phyloP scores from a whole-genome alignment of 1,140 invertebrate species.

The Schlechtendalia chinensis region DNA sequence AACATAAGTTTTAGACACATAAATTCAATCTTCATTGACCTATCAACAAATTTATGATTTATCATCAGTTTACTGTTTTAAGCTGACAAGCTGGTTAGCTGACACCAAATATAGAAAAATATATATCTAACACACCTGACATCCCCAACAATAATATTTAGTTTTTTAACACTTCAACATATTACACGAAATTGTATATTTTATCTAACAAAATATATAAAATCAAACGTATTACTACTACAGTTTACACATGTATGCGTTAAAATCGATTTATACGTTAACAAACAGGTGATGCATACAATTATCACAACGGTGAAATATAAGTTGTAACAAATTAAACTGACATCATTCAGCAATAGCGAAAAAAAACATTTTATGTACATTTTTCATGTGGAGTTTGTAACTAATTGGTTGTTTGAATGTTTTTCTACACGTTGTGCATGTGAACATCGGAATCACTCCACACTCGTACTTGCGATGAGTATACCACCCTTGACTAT shows the following conservation, averaged over 20 bases:
- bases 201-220: neutral
- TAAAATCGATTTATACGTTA: neutral
- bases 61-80: constrained; percentile 17
- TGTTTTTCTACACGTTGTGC: constrained; percentile 53
- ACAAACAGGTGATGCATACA: neutral
- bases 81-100: constrained; percentile 45
- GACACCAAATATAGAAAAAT: constrained; percentile 26
- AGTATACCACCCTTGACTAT: constrained; percentile 57
- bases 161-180: neutral
- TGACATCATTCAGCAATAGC: neutral
- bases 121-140: constrained; percentile 15
- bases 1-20: constrained; percentile 28
- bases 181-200: neutral
- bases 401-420: constrained; percentile 29
- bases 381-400: constrained; percentile 54
- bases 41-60: constrained; percentile 5
- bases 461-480: constrained; percentile 62
- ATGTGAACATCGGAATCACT: constrained; percentile 60
- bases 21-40: neutral
- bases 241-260: neutral
- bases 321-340: too few relatives aligned
- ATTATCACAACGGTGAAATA: neutral
- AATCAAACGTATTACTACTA: neutral
- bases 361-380: constrained; percentile 53
- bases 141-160: neutral